Evolutionary conservation across 2,113 vertebrate genomes (phyloP), one percentile per base, ranked within the genome.

Genomic region (Lophotis ruficrista): DNA sequence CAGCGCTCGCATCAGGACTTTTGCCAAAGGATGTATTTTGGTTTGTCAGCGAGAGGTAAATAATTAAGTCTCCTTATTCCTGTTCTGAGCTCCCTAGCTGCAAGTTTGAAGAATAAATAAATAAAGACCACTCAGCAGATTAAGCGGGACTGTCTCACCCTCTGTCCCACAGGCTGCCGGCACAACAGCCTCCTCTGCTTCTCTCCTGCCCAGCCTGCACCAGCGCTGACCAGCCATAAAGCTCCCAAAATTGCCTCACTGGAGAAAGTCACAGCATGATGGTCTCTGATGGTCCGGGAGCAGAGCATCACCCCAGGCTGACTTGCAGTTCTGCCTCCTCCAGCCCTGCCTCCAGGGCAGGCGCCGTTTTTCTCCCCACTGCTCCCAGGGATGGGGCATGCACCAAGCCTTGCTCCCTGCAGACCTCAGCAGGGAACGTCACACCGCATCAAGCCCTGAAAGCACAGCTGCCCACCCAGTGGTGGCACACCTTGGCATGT

Each of bases 31-130:
- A 91, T 60, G 38, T 48, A 41, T 81, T 90, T 82, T 48, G 69
- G 69, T 86, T 90, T 94, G 76, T 69, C 95, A 92, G 89, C 5
- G 24, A 90, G 83, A 92, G 48, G 77, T 93, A 89, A 95, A 94
- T 92, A 83, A 94, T 92, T 88, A 76, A 94, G 60, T 50, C 68
- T 89, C 93, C 61, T 75, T 90, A 57, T 68, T 86, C 76, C 60
- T 86, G 30, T 58, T 87, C 86, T 72, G 61, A 82, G 66, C 51
- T 90, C 53, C 50, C 61, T 62, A 92, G 86, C 20, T 75, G 76
- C 76, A 94, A 81, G 60, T 91, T 45, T 84, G 83, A 93, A 89
- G 90, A 90, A 91, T 85, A 94, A 95, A 94, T 88, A 86, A 92
- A 83, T 47, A 38, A 88, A 84, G 72, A 87, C 56, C 38, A 56